Base-by-base conservation (phyloP, 2,888 invertebrate genomes). In the Cataglyphis cursor region DNA sequence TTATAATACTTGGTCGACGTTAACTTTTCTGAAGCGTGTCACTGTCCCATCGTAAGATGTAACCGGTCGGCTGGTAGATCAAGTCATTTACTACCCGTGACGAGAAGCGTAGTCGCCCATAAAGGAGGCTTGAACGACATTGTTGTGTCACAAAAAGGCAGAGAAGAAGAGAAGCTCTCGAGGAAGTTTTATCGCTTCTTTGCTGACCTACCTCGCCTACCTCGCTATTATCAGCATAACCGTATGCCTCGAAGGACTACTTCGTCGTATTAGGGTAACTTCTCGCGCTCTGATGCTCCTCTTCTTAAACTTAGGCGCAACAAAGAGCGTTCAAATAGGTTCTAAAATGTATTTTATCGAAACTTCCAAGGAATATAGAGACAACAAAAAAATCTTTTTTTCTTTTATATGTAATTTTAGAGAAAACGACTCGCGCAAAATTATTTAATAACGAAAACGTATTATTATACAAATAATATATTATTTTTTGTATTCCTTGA, bases 151-250 rank as follows among this genome's bases (percentile, higher is more conserved):
- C 73, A 83, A 87, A 86, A 89, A 89, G 84, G 80, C 24, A 57
- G 44, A 44, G 1, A 72, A 80, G 64, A 61, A 15, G 31, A 51
- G 75, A 81, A 85, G 54, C 89, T 85, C 90, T 90, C 81, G 85
- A 88, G 83, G 82, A 90, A 89, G 89, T 90, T 90, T 90, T 90
- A 90, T 90, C 90, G 90, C 90, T 89, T 89, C 88, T 85, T 86
- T 85, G 90, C 87, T 89, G 89, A 89, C 89, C 90, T 87, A 89
- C 86, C 90, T 89, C 78, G 88, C 35, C 75, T 76, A 68, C 68
- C 68, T 85, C 82, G 75, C 89, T 85, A 89, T 90, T 90, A 90
- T 90, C 88, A 82, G 81, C 70, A 65, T 84, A 84, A 88, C 82
- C 84, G 81, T 84, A 87, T 68, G 83, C 83, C 78, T 64, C 78